Evolutionary conservation across 1,140 invertebrate species (phyloP).

Genomic region (Calosoma granatense): DNA sequence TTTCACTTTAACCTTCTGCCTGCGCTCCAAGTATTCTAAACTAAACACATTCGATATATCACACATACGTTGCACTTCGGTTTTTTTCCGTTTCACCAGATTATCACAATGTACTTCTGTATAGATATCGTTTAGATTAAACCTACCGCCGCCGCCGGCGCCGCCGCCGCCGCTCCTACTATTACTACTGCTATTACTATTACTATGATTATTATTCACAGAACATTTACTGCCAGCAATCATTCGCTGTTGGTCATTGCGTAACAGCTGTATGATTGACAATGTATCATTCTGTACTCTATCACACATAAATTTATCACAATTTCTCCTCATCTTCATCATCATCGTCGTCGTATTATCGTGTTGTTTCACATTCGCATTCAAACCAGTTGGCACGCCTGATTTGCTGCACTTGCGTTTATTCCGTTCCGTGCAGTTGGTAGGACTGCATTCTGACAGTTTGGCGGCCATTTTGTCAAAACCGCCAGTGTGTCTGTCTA

Average conservation of each 20-base stretch:
- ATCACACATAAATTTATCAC: too few relatives aligned
- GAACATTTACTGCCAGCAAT: slow-evolving; percentile 18
- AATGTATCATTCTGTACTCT: too few relatives aligned
- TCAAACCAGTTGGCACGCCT: too few relatives aligned
- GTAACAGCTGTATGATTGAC: not conserved
- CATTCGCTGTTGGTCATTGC: not conserved
- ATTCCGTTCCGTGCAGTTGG: not conserved
- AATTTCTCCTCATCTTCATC: too few relatives aligned
- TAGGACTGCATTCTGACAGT: too few relatives aligned
- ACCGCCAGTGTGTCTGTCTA: too few relatives aligned
- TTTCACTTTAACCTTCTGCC: slow-evolving; percentile 14
- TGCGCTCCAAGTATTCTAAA: slow-evolving; percentile 11
- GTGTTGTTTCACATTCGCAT: too few relatives aligned
- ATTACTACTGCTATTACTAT: slow-evolving; percentile 26
- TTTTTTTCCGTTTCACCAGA: slow-evolving; percentile 18
- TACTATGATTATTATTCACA: slow-evolving; percentile 26
- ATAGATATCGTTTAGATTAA: slow-evolving; percentile 24
- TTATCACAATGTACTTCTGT: slow-evolving; percentile 30
- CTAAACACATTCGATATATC: slow-evolving; percentile 21
- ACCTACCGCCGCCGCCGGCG: too few relatives aligned
- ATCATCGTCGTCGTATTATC: too few relatives aligned
- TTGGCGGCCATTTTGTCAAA: too few relatives aligned
- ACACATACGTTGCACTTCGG: slow-evolving; percentile 16
- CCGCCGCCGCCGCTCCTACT: not conserved
- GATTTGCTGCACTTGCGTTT: too few relatives aligned